Percentiles rank a stretch among this genome's conserved stretches.
phyloP scores from a whole-genome alignment of 2,797 vertebrate genomes.

The Moxostoma hubbsi region DNA sequence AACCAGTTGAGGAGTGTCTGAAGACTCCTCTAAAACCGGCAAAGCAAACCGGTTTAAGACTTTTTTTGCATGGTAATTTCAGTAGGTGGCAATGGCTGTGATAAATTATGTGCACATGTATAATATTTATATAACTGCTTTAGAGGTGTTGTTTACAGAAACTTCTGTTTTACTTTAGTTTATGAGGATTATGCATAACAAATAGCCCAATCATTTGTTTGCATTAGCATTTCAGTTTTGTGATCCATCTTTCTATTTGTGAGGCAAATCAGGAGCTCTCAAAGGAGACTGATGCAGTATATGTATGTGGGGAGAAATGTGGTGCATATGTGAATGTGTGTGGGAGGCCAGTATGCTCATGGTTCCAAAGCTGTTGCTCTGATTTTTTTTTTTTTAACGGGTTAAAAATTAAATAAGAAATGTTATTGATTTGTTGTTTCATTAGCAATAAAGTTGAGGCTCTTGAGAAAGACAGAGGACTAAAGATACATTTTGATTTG shows the following conservation, averaged over 20 bases:
- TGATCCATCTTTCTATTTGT: conserved; percentile 40
- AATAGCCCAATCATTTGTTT: conserved; percentile 41
- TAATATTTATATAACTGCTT: not conserved
- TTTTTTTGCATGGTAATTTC: not conserved
- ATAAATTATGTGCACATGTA: not conserved
- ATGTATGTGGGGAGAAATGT: conserved; percentile 27
- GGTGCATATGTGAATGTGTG: conserved; percentile 37
- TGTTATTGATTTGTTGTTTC: conserved; percentile 49
- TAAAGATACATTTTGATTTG: not conserved
- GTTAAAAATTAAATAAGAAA: conserved; percentile 45
- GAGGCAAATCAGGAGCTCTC: conserved; percentile 47
- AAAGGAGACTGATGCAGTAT: conserved; percentile 14
- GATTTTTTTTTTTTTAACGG: conserved; percentile 43
- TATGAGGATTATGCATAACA: conserved; percentile 35
- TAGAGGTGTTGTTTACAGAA: conserved; percentile 1
- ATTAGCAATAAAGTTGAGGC: conserved; percentile 30
- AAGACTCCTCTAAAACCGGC: no score
- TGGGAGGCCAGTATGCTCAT: conserved; percentile 49
- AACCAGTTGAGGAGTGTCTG: no score
- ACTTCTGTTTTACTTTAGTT: conserved; percentile 38
- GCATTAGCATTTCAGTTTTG: conserved; percentile 52
- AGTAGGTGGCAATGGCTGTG: not conserved
- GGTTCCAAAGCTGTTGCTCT: conserved; percentile 51
- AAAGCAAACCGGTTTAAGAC: no score
- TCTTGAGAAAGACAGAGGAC: conserved; percentile 23